phyloP scores from a whole-genome alignment of 1,140 invertebrate species.

The Lutraria rhynchaena region DNA sequence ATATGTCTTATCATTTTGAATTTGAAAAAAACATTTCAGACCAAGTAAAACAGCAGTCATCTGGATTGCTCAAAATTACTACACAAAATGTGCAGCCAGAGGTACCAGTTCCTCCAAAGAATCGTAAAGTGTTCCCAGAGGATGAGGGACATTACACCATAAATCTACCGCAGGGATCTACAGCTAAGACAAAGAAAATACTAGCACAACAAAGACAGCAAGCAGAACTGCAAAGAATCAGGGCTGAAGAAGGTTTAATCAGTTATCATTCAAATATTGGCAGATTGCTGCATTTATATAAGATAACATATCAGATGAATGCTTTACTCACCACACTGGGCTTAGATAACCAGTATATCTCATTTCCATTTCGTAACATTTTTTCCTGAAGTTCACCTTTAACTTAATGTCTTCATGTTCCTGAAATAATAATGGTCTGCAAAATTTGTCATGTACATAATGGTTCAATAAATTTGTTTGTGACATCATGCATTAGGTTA shows the following conservation, averaged over 20 bases:
- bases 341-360: no score
- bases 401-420: no score
- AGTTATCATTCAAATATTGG: no score
- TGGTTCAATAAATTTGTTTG: no score
- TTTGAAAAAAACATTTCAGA: background rate
- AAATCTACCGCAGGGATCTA: conserved; percentile 65
- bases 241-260: conserved; percentile 55
- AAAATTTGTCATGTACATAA: no score
- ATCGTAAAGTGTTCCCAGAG: conserved; percentile 79
- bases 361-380: no score
- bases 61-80: conserved; percentile 5
- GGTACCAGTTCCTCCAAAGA: conserved; percentile 67
- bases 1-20: background rate
- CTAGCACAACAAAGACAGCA: conserved; percentile 58
- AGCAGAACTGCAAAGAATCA: conserved; percentile 46
- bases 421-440: no score
- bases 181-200: conserved; percentile 67
- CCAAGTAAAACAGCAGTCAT: background rate
- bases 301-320: no score
- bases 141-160: conserved; percentile 70
- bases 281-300: no score
- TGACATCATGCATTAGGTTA: no score
- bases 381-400: no score
- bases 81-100: conserved; percentile 30
- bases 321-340: no score